A percentile compares a stretch with the other conserved stretches of the same genome.
phyloP scores from a whole-genome alignment of 1,140 invertebrate species.

The Ganaspis sp. region DNA sequence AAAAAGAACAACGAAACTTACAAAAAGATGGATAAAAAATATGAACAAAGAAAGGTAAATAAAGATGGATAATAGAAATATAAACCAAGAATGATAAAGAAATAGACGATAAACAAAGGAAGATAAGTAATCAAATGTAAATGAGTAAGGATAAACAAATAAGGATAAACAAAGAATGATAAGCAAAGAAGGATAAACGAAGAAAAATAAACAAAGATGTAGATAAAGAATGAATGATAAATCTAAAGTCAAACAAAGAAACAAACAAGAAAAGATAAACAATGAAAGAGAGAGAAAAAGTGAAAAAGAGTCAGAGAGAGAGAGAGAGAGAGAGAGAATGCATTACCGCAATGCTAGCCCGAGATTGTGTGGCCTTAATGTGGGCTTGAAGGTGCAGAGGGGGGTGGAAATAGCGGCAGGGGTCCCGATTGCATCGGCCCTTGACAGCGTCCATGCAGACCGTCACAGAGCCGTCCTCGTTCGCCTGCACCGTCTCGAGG shows the following conservation, averaged over 20 bases:
- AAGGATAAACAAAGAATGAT: conserved; percentile 52
- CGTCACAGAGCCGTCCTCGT: conserved; percentile 96
- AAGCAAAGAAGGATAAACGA: conserved; percentile 31
- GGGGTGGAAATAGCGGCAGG: conserved; percentile 98
- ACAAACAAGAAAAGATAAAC: conserved; percentile 51
- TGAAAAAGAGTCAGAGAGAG: conserved; percentile 59
- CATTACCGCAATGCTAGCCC: conserved; percentile 94
- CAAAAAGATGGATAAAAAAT: too few species aligned
- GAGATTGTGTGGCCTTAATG: conserved; percentile 97
- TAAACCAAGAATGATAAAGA: conserved; percentile 36
- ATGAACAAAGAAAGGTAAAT: conserved; percentile 45
- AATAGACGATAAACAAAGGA: conserved; percentile 47
- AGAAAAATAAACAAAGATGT: conserved; percentile 49
- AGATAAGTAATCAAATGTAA: too few species aligned
- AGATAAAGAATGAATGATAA: conserved; percentile 47
- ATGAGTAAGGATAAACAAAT: conserved; percentile 42
- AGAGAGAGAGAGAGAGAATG: conserved; percentile 79
- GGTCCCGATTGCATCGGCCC: conserved; percentile 96
- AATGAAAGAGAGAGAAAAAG: conserved; percentile 55
- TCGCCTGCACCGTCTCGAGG: conserved; percentile 93
- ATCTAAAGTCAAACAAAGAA: conserved; percentile 37
- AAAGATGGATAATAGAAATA: conserved; percentile 40
- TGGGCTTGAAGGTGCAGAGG: conserved; percentile 98
- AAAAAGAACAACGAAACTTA: too few species aligned
- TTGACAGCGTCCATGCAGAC: conserved; percentile 99